phyloP scores from a whole-genome alignment of 2,888 invertebrate species.

The Noctua janthina region DNA sequence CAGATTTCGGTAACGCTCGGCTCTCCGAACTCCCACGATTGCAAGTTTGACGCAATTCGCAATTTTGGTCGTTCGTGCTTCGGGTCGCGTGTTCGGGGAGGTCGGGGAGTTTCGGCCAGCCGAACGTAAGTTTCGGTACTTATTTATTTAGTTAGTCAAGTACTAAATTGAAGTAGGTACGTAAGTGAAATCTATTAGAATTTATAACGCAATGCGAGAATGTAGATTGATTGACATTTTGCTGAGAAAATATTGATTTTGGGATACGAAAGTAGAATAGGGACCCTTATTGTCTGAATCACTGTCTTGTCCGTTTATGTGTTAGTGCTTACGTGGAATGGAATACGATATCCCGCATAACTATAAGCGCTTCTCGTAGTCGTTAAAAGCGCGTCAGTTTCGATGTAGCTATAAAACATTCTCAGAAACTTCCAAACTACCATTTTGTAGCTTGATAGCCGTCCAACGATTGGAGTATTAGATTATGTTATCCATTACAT shows the following conservation, averaged over 20 bases:
- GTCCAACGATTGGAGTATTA: neutral
- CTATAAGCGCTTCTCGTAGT: neutral
- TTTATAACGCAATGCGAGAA: slow-evolving; percentile 17
- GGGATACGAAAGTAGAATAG: neutral
- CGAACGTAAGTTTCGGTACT: slow-evolving; percentile 20
- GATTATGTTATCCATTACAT: neutral
- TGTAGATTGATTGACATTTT: slow-evolving; percentile 13
- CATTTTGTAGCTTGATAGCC: neutral
- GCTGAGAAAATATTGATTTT: slow-evolving; percentile 27
- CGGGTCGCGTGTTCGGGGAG: slow-evolving; percentile 16
- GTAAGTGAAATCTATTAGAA: slow-evolving; percentile 17
- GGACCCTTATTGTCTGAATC: neutral
- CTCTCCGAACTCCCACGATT: slow-evolving; percentile 21
- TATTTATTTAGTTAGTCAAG: slow-evolving; percentile 24
- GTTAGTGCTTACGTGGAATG: neutral
- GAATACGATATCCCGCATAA: neutral
- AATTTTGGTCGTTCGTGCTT: slow-evolving; percentile 9
- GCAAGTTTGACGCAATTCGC: slow-evolving; percentile 15
- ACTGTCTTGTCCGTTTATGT: neutral
- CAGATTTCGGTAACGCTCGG: slow-evolving; percentile 41
- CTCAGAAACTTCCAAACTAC: neutral
- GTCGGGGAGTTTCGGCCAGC: slow-evolving; percentile 17
- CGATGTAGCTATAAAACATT: neutral
- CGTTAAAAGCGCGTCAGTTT: neutral
- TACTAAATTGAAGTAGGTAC: slow-evolving; percentile 16